phyloP scores from a whole-genome alignment of 2,797 vertebrate species.

The Pyrocephalus nanus region DNA sequence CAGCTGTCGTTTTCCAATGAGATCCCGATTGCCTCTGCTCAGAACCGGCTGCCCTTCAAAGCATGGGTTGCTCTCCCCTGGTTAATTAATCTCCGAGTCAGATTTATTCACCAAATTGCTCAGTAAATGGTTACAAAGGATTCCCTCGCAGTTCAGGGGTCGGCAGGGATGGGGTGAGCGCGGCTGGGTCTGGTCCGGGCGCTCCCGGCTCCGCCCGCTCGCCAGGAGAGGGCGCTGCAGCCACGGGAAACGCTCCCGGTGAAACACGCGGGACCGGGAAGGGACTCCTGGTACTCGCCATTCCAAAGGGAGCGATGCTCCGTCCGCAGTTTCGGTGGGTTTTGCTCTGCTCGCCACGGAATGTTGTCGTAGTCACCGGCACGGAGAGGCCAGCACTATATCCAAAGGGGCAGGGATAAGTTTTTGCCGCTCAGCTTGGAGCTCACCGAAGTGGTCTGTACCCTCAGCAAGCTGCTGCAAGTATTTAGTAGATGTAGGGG shows the following conservation, averaged over 20 bases:
- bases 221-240: conserved; percentile 78
- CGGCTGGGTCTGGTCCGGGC: background rate
- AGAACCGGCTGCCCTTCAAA: background rate
- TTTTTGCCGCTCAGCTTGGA: background rate
- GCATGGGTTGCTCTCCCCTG: background rate
- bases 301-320: background rate
- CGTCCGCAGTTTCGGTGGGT: fast-evolving
- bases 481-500: background rate
- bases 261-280: background rate
- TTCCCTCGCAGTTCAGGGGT: background rate
- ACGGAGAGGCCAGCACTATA: fast-evolving
- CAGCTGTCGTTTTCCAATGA: background rate
- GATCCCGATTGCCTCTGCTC: background rate
- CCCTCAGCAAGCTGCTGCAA: background rate
- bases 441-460: background rate
- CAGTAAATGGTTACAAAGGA: background rate
- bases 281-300: fast-evolving
- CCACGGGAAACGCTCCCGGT: conserved; percentile 58
- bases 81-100: background rate
- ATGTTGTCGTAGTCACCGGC: fast-evolving
- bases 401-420: background rate
- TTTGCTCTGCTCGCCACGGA: background rate
- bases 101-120: fast-evolving
- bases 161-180: background rate
- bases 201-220: background rate